Conservation (phyloP, 1,140 invertebrate genomes). For the honey bee (Apis mellifera) region DNA sequence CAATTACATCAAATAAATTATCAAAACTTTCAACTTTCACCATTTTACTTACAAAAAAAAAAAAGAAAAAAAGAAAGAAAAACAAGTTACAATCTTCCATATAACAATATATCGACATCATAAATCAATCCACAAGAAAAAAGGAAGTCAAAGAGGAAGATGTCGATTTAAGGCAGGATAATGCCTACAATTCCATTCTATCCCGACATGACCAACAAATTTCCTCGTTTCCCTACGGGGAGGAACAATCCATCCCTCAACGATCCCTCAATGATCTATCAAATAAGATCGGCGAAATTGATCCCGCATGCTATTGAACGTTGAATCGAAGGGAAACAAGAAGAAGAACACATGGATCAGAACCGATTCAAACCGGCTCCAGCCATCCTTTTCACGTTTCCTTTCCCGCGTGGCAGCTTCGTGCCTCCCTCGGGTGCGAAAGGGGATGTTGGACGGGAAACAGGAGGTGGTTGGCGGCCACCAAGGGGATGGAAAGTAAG, state of each 20-base stretch:
- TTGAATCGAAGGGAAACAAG: neutral
- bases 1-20: no score
- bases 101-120: neutral
- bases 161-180: neutral
- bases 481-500: neutral
- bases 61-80: neutral
- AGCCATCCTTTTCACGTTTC: constrained; percentile 31
- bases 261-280: neutral
- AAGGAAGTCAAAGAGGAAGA: neutral
- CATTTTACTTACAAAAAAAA: no score
- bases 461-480: neutral
- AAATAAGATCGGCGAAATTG: neutral
- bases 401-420: constrained; percentile 27
- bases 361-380: constrained; percentile 16
- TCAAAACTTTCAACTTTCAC: no score
- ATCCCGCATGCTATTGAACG: neutral
- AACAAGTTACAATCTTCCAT: neutral
- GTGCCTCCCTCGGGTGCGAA: constrained; percentile 42
- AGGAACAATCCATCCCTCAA: neutral
- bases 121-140: neutral
- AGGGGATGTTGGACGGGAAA: constrained; percentile 5
- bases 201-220: neutral
- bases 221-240: no score
- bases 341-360: constrained; percentile 10
- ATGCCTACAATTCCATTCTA: neutral